Evolutionary conservation across 2,113 vertebrate species (phyloP), one percentile per base, ranked within the genome.

Genomic region (Merops nubicus): DNA sequence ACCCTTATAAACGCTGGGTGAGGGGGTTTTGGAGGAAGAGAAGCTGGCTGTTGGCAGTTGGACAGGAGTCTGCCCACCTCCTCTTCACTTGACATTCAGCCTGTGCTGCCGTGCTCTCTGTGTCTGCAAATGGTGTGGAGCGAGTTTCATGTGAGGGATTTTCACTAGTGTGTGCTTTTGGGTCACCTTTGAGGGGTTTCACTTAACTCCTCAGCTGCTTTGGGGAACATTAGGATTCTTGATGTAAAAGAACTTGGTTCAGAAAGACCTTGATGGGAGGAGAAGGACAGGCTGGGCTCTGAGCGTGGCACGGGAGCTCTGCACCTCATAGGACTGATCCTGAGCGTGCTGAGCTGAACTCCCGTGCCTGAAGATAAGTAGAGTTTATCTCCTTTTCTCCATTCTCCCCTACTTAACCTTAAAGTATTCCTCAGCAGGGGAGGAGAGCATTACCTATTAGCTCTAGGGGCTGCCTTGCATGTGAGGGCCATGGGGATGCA

Each of bases 371-470:
- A 85, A 90, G 88, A 95, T 96, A 91, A 96, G 90, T 18, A 40
- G 81, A 72, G 60, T 72, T 95, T 73, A 93, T 96, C 96, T 91
- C 54, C 93, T 95, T 94, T 95, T 53, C 85, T 93, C 67, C 85
- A 1, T 76, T 93, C 92, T 86, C 43, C 47, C 48, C 76, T 95
- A 15, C 92, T 96, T 96, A 95, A 93, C 86, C 91, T 92, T 45
- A 84, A 53, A 93, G 90, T 48, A 62, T 91, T 72, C 73, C 43
- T 62, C 51, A 50, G 43, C 88, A 60, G 73, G 73, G 79, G 60
- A 69, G 62, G 60, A 53, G 67, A 50, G 59, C 4, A 42, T 68
- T 85, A 26, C 28, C 6, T 33, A 13, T 40, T 31, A 43, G 31
- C 15, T 4, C 77, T 31, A 54, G 15, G 23, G 8, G 8, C 48